Conservation (phyloP, 2,797 vertebrate genomes). For the Lepilemur ruficaudatus region DNA sequence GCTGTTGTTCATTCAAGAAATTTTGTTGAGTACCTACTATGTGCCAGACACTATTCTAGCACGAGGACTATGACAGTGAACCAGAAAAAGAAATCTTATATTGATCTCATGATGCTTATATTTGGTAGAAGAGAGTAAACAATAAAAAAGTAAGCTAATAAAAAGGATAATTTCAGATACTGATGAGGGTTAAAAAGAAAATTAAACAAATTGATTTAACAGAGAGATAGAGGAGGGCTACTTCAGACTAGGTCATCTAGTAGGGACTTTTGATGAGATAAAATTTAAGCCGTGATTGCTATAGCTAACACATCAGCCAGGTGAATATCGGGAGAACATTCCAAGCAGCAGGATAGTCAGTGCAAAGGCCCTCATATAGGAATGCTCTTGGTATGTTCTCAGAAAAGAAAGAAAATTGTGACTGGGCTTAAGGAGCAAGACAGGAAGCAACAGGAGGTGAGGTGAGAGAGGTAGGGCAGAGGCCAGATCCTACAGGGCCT, state of each 20-base stretch:
- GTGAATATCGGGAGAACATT: background rate
- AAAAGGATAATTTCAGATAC: conserved; percentile 5
- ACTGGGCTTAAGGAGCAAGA: background rate
- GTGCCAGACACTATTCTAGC: background rate
- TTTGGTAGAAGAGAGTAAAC: background rate
- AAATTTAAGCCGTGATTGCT: background rate
- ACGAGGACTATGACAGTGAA: background rate
- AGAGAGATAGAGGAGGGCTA: background rate
- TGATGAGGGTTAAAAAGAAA: background rate
- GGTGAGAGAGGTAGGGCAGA: background rate
- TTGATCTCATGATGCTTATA: background rate
- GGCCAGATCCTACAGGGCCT: background rate
- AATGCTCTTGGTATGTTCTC: background rate
- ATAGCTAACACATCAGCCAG: background rate
- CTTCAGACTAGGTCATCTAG: background rate
- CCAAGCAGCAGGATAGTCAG: background rate
- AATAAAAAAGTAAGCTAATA: background rate
- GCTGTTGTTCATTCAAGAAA: background rate
- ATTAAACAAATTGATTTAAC: background rate
- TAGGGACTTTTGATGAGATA: background rate
- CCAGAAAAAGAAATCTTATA: background rate
- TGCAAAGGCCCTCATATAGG: background rate
- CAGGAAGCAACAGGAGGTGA: background rate
- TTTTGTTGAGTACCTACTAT: background rate
- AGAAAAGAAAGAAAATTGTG: background rate